Evolutionary conservation across 1,140 invertebrate genomes (phyloP).

Genomic region (Phocides pigmalion): DNA sequence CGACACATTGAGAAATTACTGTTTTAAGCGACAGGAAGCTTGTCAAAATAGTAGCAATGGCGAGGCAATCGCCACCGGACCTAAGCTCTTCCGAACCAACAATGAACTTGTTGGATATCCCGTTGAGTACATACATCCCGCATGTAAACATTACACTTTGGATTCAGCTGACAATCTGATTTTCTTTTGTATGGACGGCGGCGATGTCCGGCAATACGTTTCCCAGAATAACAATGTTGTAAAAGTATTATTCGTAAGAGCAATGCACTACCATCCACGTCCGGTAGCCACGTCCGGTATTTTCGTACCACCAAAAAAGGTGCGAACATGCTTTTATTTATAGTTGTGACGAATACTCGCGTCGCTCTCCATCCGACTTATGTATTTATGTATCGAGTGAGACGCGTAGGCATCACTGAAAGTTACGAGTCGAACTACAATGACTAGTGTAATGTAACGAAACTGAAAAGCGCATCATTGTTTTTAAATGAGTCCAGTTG

Average conservation of each 20-base stretch:
- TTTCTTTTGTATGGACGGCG: constrained; percentile 61
- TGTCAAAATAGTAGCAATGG: constrained; percentile 35
- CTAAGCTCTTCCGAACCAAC: constrained; percentile 39
- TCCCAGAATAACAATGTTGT: constrained; percentile 52
- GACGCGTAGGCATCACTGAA: constrained; percentile 57
- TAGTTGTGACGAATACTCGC: constrained; percentile 67
- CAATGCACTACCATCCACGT: constrained; percentile 64
- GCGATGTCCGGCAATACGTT: constrained; percentile 67
- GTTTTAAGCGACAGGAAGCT: constrained; percentile 31
- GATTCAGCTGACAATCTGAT: constrained; percentile 48
- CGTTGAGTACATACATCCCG: constrained; percentile 18
- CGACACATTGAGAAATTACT: constrained; percentile 51
- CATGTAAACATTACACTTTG: constrained; percentile 28
- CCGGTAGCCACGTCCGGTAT: constrained; percentile 79
- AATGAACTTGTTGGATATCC: constrained; percentile 46
- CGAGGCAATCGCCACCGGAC: constrained; percentile 40
- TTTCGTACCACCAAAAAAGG: constrained; percentile 80
- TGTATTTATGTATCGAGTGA: constrained; percentile 65
- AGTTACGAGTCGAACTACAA: neutral
- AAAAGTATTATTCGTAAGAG: constrained; percentile 61
- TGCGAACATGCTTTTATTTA: constrained; percentile 77
- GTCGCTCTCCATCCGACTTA: constrained; percentile 52
- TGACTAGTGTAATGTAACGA: constrained; percentile 20
- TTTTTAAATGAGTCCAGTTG: constrained; percentile 55
- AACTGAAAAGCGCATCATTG: constrained; percentile 39